Evolutionary conservation across 2,113 vertebrate genomes (phyloP).

Genomic region (Muscicapa adusta): DNA sequence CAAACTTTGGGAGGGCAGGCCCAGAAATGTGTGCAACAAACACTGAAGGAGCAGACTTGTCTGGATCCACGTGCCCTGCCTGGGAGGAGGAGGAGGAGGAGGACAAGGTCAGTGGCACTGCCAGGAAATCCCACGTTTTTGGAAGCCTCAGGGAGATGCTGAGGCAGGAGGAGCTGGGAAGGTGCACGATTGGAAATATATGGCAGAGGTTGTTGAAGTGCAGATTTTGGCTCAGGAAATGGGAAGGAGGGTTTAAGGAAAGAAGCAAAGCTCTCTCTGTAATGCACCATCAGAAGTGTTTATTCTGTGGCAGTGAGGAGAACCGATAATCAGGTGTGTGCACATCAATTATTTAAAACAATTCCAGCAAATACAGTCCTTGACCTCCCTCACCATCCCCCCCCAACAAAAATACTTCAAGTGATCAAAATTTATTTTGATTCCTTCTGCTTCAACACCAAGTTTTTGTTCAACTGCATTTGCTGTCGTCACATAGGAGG

Average conservation of each 20-base stretch:
- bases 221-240: background rate
- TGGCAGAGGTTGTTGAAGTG: background rate
- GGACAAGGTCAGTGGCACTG: no score
- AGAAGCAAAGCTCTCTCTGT: background rate
- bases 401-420: conserved; percentile 2
- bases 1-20: background rate
- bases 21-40: background rate
- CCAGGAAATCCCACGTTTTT: no score
- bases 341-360: conserved; percentile 31
- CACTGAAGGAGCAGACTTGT: no score
- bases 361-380: conserved; percentile 34
- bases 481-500: background rate
- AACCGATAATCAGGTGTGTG: background rate
- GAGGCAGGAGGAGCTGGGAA: no score
- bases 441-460: conserved; percentile 8
- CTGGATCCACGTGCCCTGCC: no score
- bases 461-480: background rate
- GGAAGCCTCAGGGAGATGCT: no score
- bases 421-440: background rate
- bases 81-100: no score
- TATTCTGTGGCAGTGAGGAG: conserved; percentile 53
- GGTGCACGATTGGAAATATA: no score
- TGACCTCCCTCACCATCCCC: background rate
- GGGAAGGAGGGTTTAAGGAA: background rate
- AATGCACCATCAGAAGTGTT: conserved; percentile 21